Conservation (phyloP, 2,113 vertebrate species). For the Corynorhinus townsendii region DNA sequence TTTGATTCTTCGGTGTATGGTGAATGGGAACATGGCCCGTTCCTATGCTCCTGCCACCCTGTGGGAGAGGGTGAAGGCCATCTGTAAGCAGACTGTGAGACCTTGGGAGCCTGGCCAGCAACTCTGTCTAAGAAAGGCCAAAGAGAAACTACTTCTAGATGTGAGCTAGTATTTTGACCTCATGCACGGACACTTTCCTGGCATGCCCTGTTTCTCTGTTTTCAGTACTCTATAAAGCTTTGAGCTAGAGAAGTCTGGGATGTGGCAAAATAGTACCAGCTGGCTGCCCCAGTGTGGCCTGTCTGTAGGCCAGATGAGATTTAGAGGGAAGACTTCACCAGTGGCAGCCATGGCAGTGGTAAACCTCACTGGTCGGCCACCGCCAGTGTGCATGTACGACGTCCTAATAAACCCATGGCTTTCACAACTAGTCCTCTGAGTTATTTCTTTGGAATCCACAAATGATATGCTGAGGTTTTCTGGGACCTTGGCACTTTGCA, state of each 20-base stretch:
- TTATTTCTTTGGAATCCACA: background rate
- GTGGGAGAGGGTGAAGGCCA: background rate
- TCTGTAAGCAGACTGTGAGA: background rate
- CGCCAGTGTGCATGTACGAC: background rate
- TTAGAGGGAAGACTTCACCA: background rate
- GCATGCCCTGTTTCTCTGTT: background rate
- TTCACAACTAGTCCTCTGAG: background rate
- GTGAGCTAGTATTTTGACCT: background rate
- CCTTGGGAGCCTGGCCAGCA: background rate
- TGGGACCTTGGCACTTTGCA: background rate
- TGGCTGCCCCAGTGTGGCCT: background rate
- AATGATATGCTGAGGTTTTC: background rate
- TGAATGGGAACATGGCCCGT: background rate
- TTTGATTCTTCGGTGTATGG: background rate
- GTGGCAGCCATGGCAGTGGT: background rate
- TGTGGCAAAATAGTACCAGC: background rate
- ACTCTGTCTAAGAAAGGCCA: background rate
- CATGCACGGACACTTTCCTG: background rate
- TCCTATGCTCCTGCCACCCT: background rate
- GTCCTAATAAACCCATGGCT: background rate
- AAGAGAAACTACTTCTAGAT: background rate
- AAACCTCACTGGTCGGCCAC: background rate
- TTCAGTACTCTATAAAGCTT: background rate
- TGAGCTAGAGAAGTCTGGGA: background rate
- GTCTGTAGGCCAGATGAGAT: too few species aligned